Evolutionary conservation across 2,797 vertebrate species (phyloP).

Genomic region (Orestias chungarensis): DNA sequence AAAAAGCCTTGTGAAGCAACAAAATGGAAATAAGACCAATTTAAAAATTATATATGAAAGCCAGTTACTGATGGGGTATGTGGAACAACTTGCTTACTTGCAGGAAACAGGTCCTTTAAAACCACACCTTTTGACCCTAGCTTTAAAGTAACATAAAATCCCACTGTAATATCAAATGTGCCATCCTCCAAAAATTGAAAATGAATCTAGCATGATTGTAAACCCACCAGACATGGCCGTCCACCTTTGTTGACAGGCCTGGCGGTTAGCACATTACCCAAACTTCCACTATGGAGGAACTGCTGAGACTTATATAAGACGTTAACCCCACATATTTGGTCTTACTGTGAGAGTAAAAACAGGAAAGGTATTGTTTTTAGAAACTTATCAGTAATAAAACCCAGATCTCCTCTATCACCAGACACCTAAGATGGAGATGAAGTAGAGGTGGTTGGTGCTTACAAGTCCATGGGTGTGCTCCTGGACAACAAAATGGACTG

Average conservation of each 20-base stretch:
- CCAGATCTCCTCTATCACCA: too few species aligned
- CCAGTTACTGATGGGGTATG: conserved; percentile 51
- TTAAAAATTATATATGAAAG: conserved; percentile 9
- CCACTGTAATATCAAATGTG: too few species aligned
- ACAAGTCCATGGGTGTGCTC: too few species aligned
- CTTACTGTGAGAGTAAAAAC: background rate
- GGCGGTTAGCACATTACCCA: too few species aligned
- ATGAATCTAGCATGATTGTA: background rate
- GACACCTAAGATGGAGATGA: too few species aligned
- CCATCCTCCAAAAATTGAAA: background rate
- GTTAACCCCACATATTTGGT: background rate
- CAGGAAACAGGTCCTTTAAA: conserved; percentile 37
- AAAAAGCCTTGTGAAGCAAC: background rate
- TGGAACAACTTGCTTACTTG: conserved; percentile 44
- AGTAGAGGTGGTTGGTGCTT: too few species aligned
- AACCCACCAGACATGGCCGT: background rate
- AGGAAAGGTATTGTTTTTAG: background rate
- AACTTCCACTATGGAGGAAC: background rate
- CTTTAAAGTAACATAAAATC: background rate
- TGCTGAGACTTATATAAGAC: background rate
- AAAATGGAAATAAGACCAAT: background rate
- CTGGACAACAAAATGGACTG: too few species aligned
- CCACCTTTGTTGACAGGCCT: background rate
- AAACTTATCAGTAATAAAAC: background rate
- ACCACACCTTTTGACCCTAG: background rate